A percentile compares a stretch with the other conserved stretches of the same genome.
Evolutionary conservation across 1,140 invertebrate species (phyloP).

Genomic region (Ditylenchus dipsaci): DNA sequence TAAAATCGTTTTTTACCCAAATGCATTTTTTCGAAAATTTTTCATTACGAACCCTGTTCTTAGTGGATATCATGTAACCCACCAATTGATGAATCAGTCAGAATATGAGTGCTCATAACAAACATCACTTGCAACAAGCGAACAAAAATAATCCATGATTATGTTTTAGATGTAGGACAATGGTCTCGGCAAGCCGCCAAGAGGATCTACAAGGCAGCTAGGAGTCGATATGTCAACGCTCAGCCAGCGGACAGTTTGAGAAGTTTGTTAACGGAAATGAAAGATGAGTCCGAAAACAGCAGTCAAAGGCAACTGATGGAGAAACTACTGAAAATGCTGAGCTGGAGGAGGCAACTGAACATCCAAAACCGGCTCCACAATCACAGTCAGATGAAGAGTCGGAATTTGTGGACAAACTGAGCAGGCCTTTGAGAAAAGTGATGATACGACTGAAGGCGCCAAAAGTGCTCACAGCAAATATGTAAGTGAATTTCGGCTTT

Average conservation of each 20-base stretch:
- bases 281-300: neutral
- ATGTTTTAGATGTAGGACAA: neutral
- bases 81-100: too few species aligned
- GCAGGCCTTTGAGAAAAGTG: conserved; percentile 22
- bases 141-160: too few species aligned
- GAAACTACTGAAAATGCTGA: conserved; percentile 1
- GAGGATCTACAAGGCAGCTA: conserved; percentile 1
- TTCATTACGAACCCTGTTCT: too few species aligned
- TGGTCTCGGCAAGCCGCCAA: conserved; percentile 4
- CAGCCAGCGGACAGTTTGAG: neutral
- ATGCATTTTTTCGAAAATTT: too few species aligned
- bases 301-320: neutral
- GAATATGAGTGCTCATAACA: too few species aligned
- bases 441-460: neutral
- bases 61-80: too few species aligned
- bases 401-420: conserved; percentile 31
- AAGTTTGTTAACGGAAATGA: neutral
- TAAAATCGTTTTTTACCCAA: too few species aligned
- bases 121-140: too few species aligned
- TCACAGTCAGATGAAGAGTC: conserved; percentile 17
- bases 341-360: conserved; percentile 3
- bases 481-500: neutral
- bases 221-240: neutral
- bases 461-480: conserved; percentile 1
- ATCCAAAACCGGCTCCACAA: neutral